Evolutionary conservation across 2,797 vertebrate species (phyloP).

Genomic region (Danio tinwini): DNA sequence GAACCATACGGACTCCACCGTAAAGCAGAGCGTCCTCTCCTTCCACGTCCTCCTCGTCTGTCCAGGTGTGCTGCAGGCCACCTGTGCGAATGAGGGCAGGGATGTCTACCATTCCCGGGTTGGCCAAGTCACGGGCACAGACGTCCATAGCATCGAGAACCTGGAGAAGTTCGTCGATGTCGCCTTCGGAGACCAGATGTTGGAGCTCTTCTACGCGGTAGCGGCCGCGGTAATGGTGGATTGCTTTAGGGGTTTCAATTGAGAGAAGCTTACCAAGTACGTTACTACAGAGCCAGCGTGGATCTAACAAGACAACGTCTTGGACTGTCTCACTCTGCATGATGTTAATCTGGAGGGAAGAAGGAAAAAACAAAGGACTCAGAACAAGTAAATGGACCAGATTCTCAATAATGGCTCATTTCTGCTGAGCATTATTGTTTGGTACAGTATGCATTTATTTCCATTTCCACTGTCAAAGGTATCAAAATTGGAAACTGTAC

Average conservation of each 20-base stretch:
- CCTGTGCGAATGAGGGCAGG: slow-evolving; percentile 96
- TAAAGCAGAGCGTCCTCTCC: slow-evolving; percentile 84
- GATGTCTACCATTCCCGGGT: slow-evolving; percentile 94
- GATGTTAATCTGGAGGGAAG: slow-evolving; percentile 88
- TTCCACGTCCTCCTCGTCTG: slow-evolving; percentile 89
- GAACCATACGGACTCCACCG: slow-evolving; percentile 91
- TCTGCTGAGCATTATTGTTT: too few relatives aligned
- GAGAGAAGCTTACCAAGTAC: slow-evolving; percentile 92
- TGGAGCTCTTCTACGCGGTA: slow-evolving; percentile 95
- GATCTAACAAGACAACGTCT: slow-evolving; percentile 95
- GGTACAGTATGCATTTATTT: too few relatives aligned
- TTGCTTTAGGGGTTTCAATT: slow-evolving; percentile 92
- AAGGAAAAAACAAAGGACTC: not conserved
- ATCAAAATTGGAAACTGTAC: too few relatives aligned
- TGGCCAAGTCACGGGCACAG: slow-evolving; percentile 90
- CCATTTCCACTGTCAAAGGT: too few relatives aligned
- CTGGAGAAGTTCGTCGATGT: slow-evolving; percentile 94
- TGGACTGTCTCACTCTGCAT: slow-evolving; percentile 99
- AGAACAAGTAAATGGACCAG: too few relatives aligned
- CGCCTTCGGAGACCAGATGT: slow-evolving; percentile 89
- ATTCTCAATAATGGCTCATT: too few relatives aligned
- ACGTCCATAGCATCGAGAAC: slow-evolving; percentile 98
- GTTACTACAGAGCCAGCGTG: slow-evolving; percentile 93
- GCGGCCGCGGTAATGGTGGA: slow-evolving; percentile 96
- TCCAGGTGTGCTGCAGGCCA: slow-evolving; percentile 93